Conservation (phyloP, 1,140 invertebrate species). For the Papilio polyxenes region DNA sequence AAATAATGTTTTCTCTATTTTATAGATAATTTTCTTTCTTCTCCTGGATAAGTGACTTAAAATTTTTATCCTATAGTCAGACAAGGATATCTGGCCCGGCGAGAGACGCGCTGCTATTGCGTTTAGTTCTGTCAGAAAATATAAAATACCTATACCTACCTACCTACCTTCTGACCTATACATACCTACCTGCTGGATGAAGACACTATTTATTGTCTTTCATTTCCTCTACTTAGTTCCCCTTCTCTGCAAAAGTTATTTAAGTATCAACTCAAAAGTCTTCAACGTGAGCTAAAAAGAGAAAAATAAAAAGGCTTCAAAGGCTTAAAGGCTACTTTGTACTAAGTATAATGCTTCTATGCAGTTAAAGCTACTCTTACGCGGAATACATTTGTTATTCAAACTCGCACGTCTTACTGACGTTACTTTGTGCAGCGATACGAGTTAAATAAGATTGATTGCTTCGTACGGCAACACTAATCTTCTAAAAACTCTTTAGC, state of each 20-base stretch:
- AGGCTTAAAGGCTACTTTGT: slow-evolving; percentile 5
- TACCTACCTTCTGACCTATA: too few species aligned
- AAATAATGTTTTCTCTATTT: too few species aligned
- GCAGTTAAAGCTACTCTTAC: slow-evolving; percentile 4
- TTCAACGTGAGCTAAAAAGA: neutral
- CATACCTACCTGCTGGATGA: neutral
- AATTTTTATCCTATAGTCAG: too few species aligned
- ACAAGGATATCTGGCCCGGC: too few species aligned
- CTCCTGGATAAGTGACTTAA: too few species aligned
- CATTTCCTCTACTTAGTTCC: neutral
- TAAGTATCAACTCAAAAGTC: neutral
- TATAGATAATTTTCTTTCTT: too few species aligned
- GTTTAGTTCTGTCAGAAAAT: too few species aligned
- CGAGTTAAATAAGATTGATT: slow-evolving; percentile 14
- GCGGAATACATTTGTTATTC: slow-evolving; percentile 16
- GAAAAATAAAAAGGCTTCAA: neutral
- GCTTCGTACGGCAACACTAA: neutral
- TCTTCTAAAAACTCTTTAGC: neutral
- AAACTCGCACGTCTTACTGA: slow-evolving; percentile 5
- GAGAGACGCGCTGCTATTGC: too few species aligned
- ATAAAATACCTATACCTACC: too few species aligned
- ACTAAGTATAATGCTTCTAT: slow-evolving; percentile 1
- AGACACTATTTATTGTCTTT: neutral
- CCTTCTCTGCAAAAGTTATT: neutral
- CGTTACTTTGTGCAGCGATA: slow-evolving; percentile 13